Base-by-base conservation (phyloP, 2,888 invertebrate species). In the Phyto melanocephala region DNA sequence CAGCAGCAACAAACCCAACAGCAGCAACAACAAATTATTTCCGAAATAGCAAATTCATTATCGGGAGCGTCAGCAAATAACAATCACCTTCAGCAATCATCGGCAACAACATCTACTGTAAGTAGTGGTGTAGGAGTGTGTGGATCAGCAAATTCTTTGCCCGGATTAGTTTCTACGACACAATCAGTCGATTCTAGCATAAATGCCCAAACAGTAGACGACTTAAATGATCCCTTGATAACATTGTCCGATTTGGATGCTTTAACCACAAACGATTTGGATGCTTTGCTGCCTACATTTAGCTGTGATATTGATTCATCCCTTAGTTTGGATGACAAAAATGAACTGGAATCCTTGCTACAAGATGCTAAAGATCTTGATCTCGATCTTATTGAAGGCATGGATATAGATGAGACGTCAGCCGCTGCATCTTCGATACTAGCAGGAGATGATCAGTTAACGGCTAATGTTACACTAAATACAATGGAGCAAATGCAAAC, bases 221-320 rank as follows among this genome's bases (percentile, higher is more conserved):
- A 74, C n/a, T 83, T 88, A 28, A 85, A 85, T 35, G 89, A 89
- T 85, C 88, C 88, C 1, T 75, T 89, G 17, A 89, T 89, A 11
- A 88, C 88, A 11, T 84, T 90, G 28, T 89, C 90, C 8, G 90
- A 90, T 79, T 85, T 91, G 68, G 90, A 90, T 81, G 90, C 90
- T 50, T 84, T 91, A 56, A 89, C 91, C 17, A 90, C 90, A 72
- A 90, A 89, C 70, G 95, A 95, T 88, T 92, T 95, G 72, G 95
- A 95, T 86, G 94, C 94, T 86, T 91, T 95, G 86, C 91, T 95
- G 88, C 94, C 92, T 83, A 93, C 93, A 58, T 92, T 93, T 85
- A 88, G 87, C 87, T 89, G 89, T 88, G 94, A 94, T 87, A 92
- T 94, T 79, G 91, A 90, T 85, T 88, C 91, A 79, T 87, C 90